Percentiles rank a stretch among this genome's conserved stretches.
Conservation (phyloP, 2,113 vertebrate genomes). For the Monarcha castaneiventris region DNA sequence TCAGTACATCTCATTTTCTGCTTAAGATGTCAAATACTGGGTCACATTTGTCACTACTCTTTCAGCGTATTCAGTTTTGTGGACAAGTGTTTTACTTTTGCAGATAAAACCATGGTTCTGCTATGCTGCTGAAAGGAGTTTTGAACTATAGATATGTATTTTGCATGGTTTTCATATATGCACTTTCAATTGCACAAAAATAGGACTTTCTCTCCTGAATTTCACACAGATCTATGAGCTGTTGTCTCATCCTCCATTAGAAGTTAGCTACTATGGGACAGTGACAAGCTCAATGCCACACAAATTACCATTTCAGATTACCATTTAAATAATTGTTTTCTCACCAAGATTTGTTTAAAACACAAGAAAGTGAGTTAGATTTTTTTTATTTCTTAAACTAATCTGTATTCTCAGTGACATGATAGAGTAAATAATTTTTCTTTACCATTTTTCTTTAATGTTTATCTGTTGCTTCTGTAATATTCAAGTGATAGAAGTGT, state of each 20-base stretch:
- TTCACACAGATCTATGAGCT: background rate
- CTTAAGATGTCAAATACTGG: background rate
- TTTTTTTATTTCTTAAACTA: background rate
- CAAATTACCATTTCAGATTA: background rate
- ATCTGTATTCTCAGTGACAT: background rate
- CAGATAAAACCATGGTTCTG: background rate
- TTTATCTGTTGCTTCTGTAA: background rate
- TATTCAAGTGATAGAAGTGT: background rate
- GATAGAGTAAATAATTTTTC: background rate
- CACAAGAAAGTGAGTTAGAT: background rate
- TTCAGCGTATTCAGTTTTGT: background rate
- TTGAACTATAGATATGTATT: background rate
- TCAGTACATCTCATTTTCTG: background rate
- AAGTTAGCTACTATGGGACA: background rate
- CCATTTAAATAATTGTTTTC: background rate
- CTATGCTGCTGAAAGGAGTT: background rate
- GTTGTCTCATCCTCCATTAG: background rate
- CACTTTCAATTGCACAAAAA: background rate
- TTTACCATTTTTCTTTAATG: background rate
- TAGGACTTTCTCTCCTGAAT: background rate
- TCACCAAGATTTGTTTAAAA: background rate
- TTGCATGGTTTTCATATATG: background rate
- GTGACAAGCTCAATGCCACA: background rate
- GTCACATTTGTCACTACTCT: background rate
- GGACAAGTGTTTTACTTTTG: background rate